phyloP scores from a whole-genome alignment of 2,888 invertebrate genomes.

The Drosophila peninsularis region DNA sequence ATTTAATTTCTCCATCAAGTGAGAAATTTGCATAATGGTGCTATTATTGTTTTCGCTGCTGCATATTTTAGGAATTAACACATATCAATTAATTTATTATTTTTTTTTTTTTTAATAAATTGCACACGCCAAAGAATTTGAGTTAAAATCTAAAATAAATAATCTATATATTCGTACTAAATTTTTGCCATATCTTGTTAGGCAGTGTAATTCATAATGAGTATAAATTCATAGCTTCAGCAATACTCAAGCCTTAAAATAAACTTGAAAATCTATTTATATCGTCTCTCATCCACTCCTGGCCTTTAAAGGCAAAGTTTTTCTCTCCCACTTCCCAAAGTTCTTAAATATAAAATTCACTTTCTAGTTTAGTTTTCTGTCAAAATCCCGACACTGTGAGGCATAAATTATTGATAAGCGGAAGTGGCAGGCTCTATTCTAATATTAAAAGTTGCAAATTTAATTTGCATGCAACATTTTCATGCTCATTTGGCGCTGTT shows the following conservation, averaged over 20 bases:
- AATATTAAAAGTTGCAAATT: conserved; percentile 21
- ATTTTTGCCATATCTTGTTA: too few relatives aligned
- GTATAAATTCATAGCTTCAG: not conserved
- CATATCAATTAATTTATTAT: not conserved
- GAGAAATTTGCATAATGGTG: not conserved
- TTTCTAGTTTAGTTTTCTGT: not conserved
- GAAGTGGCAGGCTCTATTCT: not conserved
- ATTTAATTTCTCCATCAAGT: not conserved
- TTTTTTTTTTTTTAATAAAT: not conserved
- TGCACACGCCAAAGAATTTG: not conserved
- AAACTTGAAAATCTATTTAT: not conserved
- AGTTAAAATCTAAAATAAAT: not conserved
- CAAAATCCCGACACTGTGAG: not conserved
- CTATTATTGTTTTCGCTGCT: not conserved
- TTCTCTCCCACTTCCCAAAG: not conserved
- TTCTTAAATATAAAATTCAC: not conserved
- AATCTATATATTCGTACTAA: too few relatives aligned
- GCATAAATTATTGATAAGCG: not conserved
- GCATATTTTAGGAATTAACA: not conserved
- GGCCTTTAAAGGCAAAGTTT: not conserved
- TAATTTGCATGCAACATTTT: conserved; percentile 9
- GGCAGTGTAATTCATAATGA: not conserved
- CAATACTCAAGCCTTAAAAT: not conserved
- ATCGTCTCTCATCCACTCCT: not conserved
- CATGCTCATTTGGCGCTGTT: conserved; percentile 14